These are phyloP conservation scores for Allygus modestus DNA, from an alignment of 2,888 invertebrate genomes.

Conservation along the genomic window DNA sequence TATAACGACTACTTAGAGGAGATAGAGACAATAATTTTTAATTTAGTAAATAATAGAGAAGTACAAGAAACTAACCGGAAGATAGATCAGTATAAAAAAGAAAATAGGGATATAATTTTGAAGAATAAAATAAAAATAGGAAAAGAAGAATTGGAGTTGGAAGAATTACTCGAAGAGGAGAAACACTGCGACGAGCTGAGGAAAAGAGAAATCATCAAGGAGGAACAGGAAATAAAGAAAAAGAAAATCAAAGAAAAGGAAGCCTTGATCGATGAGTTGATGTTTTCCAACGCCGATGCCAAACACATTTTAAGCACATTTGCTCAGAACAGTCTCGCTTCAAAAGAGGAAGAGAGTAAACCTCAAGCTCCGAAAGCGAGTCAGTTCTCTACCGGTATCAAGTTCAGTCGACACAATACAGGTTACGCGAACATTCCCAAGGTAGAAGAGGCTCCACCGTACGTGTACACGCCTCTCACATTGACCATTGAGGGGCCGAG, in stretches of 20 bases:
- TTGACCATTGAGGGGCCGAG: slow-evolving; percentile 85
- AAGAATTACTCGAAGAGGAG: slow-evolving; percentile 90
- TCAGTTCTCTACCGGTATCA: slow-evolving; percentile 92
- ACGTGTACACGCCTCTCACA: slow-evolving; percentile 80
- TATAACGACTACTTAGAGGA: slow-evolving; percentile 98
- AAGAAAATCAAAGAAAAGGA: slow-evolving; percentile 93
- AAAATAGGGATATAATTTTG: slow-evolving; percentile 90
- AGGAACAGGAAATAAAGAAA: slow-evolving; percentile 84
- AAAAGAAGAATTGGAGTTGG: slow-evolving; percentile 91
- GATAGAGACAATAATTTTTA: slow-evolving; percentile 94
- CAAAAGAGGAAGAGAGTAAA: slow-evolving; percentile 77
- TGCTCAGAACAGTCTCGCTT: slow-evolving; percentile 79
- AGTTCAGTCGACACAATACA: slow-evolving; percentile 76
- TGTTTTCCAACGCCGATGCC: slow-evolving; percentile 94
- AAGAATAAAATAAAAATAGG: slow-evolving; percentile 83
- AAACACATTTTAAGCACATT: slow-evolving; percentile 91
- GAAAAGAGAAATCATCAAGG: slow-evolving; percentile 83
- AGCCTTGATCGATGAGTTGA: slow-evolving; percentile 95
- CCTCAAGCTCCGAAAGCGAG: slow-evolving; percentile 74
- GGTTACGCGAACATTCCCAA: slow-evolving; percentile 79
- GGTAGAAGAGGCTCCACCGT: slow-evolving; percentile 87
- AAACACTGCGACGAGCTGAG: slow-evolving; percentile 86
- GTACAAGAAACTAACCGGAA: slow-evolving; percentile 91
- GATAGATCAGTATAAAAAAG: slow-evolving; percentile 94
- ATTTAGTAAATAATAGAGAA: slow-evolving; percentile 93